Evolutionary conservation across 2,888 invertebrate species (phyloP), one percentile per base, ranked within the genome.

Genomic region (Leucoma salicis): DNA sequence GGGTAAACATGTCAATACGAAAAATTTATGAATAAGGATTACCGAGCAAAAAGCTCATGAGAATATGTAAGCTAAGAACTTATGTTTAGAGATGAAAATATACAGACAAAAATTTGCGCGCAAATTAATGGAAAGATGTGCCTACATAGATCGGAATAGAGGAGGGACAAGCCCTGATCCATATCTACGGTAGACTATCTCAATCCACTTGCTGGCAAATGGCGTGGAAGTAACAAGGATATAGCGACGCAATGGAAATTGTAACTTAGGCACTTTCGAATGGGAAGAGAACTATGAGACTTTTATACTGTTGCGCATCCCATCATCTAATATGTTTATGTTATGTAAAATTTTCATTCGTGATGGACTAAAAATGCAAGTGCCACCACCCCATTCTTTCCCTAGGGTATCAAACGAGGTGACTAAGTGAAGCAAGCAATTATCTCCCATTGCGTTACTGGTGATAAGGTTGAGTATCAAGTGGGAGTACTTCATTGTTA

Each of bases 171-270:
- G 57, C 70, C 67, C 54, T 70, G 78, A 78, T 82, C 73, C 76
- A 72, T 79, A 83, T 82, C 84, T 78, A 70, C 78, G 79, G 83
- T 82, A 74, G 84, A 82, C 85, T 86, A 87, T 87, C 81, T 68
- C 86, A 79, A 70, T 63, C 78, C 88, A 87, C 87, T 88, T 86
- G 85, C 66, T 64, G 63, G 74, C 78, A 82, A 88, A 88, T 85
- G 83, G 83, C 47, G 67, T 69, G 81, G 78, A 83, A 85, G 74
- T 81, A 84, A 86, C 65, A 62, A 65, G 81, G 76, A 82, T 83
- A 81, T 75, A 83, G 77, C 65, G 74, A 70, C 74, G 68, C 74
- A 74, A 74, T 66, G 61, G 74, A 82, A 82, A 82, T 78, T 78
- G 74, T 75, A 76, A 74, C 69, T 70, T 67, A n/a, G n/a, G n/a